These are phyloP conservation scores for Crossaster papposus DNA, from an alignment of 53 echinoderm and acorn worm genomes.

Conservation along the genomic window DNA sequence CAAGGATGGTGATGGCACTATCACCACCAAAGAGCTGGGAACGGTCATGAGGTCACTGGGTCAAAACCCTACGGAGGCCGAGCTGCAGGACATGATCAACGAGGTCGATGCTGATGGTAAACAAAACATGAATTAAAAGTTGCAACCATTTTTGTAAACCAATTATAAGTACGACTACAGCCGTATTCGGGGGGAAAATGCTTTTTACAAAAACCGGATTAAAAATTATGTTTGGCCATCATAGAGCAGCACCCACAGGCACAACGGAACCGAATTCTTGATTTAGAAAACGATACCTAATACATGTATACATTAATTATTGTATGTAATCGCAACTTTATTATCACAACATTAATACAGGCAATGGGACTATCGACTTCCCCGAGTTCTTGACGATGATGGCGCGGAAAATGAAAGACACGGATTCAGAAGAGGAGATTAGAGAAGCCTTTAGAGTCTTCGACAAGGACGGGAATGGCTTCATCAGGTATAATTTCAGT, in stretches of 20 bases:
- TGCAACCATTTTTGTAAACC: too few relatives aligned
- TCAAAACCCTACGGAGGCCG: conserved; percentile 95
- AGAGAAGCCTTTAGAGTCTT: conserved; percentile 95
- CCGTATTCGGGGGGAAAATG: too few relatives aligned
- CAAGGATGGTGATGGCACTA: conserved; percentile 97
- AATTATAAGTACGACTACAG: too few relatives aligned
- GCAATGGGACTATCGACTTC: conserved; percentile 95
- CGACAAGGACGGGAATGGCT: conserved; percentile 90
- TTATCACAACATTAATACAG: conserved; percentile 29
- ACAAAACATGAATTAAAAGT: too few relatives aligned
- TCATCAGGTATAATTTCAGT: conserved; percentile 70
- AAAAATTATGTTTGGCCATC: too few relatives aligned
- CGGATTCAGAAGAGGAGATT: conserved; percentile 88
- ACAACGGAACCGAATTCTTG: too few relatives aligned
- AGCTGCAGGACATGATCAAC: conserved; percentile 64
- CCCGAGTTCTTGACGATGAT: conserved; percentile 98
- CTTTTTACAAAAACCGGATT: too few relatives aligned
- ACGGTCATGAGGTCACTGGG: conserved; percentile 93
- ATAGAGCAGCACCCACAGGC: too few relatives aligned
- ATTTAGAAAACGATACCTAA: too few relatives aligned
- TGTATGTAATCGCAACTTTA: too few relatives aligned
- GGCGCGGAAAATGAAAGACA: conserved; percentile 90
- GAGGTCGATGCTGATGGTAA: conserved; percentile 65
- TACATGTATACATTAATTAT: too few relatives aligned
- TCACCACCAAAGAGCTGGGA: conserved; percentile 95